Evolutionary conservation across 2,113 vertebrate species (phyloP).

Genomic region (Glaucomys volans): DNA sequence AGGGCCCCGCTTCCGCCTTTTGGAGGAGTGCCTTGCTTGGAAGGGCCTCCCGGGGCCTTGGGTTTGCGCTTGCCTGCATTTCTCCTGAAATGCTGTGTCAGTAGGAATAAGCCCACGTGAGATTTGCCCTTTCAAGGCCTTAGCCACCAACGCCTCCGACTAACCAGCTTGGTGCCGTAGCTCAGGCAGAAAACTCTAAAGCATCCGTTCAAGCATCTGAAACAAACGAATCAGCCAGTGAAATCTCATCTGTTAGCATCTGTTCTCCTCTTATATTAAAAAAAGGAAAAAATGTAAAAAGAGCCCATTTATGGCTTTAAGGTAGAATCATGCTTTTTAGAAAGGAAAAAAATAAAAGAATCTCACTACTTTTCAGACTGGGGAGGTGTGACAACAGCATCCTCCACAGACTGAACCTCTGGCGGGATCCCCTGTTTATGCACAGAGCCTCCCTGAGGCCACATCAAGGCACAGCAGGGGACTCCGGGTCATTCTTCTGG

Average conservation of each 20-base stretch:
- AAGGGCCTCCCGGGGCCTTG: constrained; percentile 80
- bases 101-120: constrained; percentile 80
- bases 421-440: neutral
- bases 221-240: constrained; percentile 84
- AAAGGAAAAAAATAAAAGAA: neutral
- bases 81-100: constrained; percentile 83
- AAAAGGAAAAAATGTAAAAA: constrained; percentile 33
- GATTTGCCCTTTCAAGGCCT: constrained; percentile 83
- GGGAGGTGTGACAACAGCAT: neutral
- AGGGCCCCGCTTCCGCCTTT: constrained; percentile 72
- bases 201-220: constrained; percentile 86
- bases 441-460: neutral
- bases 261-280: constrained; percentile 74
- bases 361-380: neutral
- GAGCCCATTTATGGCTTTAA: constrained; percentile 9
- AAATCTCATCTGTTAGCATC: constrained; percentile 79
- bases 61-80: constrained; percentile 79
- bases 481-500: neutral
- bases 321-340: constrained; percentile 48
- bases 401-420: neutral
- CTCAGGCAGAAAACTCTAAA: constrained; percentile 82
- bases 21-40: constrained; percentile 77
- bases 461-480: neutral
- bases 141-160: constrained; percentile 83
- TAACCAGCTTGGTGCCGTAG: constrained; percentile 81